Base-by-base conservation (phyloP, 2,797 vertebrate genomes). In the Chaetodon trifasciatus region DNA sequence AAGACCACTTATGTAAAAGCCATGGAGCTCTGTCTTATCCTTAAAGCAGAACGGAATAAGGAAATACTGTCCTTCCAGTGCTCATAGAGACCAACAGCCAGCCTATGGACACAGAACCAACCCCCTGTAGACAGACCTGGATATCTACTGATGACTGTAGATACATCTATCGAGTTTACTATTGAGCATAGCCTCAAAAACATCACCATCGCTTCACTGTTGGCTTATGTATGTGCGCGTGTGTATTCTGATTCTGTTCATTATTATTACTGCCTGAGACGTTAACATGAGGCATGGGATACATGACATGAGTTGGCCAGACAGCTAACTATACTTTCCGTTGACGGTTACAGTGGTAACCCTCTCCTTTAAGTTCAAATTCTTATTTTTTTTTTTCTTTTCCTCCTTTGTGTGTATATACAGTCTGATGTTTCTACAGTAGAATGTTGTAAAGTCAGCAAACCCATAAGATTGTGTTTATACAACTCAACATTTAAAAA, bases 391-490 rank as follows among this genome's bases (percentile, higher is more conserved):
- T 56, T 47, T 47, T 67, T 17, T 58, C 35, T 55, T 78, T 74
- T 49, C 70, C 50, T 71, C 81, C 72, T 86, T 49, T 82, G 70
- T 89, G 77, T 93, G 85, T 92, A 90, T 85, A 91, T 93, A 91
- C 68, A 85, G 83, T 86, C 84, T 78, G 83, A 84, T 74, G 87
- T 93, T 93, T 93, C 80, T 90, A 89, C 82, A 69, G 84, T 88
- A 90, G 87, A 91, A 90, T 91, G 87, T 86, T 90, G 88, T 92
- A 70, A 91, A 90, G 74, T 89, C 91, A 74, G 78, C 79, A 73
- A 81, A 78, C 86, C 79, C 84, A 86, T 88, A 23, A 84, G 73
- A 79, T 86, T 44, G 60, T 90, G 89, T 94, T 90, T 86, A 78
- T 86, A 87, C 68, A 82, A 77, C 68, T 82, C 75, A 60, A 81